Conservation (phyloP, 2,888 invertebrate genomes). For the Amaurobius ferox region DNA sequence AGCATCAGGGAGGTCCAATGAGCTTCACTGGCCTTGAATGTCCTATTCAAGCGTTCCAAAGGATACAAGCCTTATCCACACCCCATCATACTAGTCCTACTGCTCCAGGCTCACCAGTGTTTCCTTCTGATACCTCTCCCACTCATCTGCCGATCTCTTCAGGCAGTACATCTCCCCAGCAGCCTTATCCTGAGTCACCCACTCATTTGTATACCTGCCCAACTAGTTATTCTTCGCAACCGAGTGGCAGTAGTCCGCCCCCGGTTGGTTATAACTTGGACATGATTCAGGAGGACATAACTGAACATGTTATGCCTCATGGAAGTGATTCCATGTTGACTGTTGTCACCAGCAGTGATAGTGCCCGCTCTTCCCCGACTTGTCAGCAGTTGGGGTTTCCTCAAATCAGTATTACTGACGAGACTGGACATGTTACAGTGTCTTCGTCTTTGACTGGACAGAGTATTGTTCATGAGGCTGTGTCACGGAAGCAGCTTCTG, state of each 20-base stretch:
- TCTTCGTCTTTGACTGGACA: conserved; percentile 47
- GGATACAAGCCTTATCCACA: conserved; percentile 70
- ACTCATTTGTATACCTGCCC: conserved; percentile 69
- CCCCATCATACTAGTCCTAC: conserved; percentile 71
- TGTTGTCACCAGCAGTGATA: conserved; percentile 38
- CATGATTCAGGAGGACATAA: conserved; percentile 77
- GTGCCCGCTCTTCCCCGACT: conserved; percentile 73
- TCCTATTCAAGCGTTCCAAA: conserved; percentile 75
- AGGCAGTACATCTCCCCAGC: conserved; percentile 71
- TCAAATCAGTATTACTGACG: conserved; percentile 94
- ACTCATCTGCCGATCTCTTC: conserved; percentile 68
- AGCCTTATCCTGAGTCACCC: conserved; percentile 72
- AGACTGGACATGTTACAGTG: conserved; percentile 82
- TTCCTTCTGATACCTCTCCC: conserved; percentile 63
- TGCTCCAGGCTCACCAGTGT: conserved; percentile 51
- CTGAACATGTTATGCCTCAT: conserved; percentile 46
- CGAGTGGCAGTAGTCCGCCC: conserved; percentile 76
- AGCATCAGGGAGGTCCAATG: conserved; percentile 74
- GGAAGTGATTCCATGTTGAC: conserved; percentile 59
- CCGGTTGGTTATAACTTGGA: conserved; percentile 77
- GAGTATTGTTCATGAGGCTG: conserved; percentile 29
- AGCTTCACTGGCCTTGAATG: conserved; percentile 75
- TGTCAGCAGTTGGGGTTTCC: conserved; percentile 79
- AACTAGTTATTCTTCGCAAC: conserved; percentile 72
- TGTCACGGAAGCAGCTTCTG: conserved; percentile 40